phyloP scores from a whole-genome alignment of 2,888 invertebrate species.

The Drosophila yooni region DNA sequence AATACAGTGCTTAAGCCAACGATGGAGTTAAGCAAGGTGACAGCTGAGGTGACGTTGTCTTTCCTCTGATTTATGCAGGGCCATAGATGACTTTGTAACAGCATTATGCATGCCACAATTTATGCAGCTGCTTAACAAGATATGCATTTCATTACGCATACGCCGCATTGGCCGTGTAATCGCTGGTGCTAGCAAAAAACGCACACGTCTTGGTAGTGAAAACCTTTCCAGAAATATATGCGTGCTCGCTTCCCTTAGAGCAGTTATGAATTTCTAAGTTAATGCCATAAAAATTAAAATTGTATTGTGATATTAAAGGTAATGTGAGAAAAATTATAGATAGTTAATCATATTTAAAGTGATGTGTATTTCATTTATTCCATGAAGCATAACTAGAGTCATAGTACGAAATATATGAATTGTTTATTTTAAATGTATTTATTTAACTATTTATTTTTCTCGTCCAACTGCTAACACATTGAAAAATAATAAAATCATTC shows the following conservation, averaged over 20 bases:
- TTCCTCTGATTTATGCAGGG: constrained; percentile 55
- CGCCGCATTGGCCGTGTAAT: constrained; percentile 37
- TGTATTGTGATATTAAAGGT: background rate
- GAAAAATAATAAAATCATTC: background rate
- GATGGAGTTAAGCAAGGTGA: constrained; percentile 35
- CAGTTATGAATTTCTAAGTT: background rate
- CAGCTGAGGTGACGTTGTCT: constrained; percentile 37
- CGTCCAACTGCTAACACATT: background rate
- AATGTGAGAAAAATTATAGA: background rate
- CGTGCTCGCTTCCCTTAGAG: background rate
- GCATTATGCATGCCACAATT: constrained; percentile 42
- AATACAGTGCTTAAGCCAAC: constrained; percentile 63
- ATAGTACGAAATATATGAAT: background rate
- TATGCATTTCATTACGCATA: constrained; percentile 55
- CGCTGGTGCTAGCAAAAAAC: constrained; percentile 25
- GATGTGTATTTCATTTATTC: background rate
- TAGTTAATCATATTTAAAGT: background rate
- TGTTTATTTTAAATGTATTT: background rate
- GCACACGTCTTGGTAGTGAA: background rate
- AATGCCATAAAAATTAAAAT: background rate
- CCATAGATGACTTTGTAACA: constrained; percentile 34
- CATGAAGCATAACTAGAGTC: background rate
- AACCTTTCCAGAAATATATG: background rate
- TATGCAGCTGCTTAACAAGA: constrained; percentile 61
- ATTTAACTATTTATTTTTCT: background rate